A percentile compares a stretch with the other conserved stretches of the same genome.
These are phyloP conservation scores for Aricia artaxerxes DNA, from an alignment of 2,888 invertebrate species.

Conservation along the genomic window DNA sequence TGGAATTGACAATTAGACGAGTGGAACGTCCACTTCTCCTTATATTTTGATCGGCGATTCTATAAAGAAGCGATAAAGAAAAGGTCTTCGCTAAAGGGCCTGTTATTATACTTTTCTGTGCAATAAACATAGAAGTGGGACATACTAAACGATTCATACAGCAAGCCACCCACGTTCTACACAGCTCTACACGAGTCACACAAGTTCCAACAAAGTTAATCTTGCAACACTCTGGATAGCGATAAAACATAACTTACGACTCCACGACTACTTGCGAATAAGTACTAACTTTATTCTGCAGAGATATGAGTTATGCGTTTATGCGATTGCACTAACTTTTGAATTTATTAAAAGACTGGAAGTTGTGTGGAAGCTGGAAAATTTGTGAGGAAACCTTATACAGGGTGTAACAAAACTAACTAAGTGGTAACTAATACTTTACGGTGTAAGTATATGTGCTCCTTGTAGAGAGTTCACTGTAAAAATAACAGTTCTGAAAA, in stretches of 20 bases:
- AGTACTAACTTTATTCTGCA: neutral
- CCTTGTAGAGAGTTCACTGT: too few species aligned
- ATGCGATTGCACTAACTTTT: constrained; percentile 15
- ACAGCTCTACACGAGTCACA: neutral
- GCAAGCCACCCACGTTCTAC: neutral
- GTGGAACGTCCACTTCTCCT: too few species aligned
- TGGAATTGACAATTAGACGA: too few species aligned
- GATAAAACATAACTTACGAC: constrained; percentile 23
- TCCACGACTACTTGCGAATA: neutral
- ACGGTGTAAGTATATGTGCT: too few species aligned
- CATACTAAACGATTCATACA: neutral
- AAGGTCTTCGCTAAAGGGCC: too few species aligned
- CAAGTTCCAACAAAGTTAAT: constrained; percentile 1
- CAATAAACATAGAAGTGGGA: neutral
- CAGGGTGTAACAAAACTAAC: too few species aligned
- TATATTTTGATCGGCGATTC: too few species aligned
- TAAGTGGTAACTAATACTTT: too few species aligned
- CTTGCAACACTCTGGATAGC: constrained; percentile 2
- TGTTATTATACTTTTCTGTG: too few species aligned
- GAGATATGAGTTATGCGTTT: constrained; percentile 19
- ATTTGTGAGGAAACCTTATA: neutral
- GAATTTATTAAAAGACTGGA: neutral
- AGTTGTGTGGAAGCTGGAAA: neutral
- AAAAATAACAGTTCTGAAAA: too few species aligned
- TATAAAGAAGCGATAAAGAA: too few species aligned